Evolutionary conservation across 2,888 invertebrate genomes (phyloP), one percentile per base, ranked within the genome.

Genomic region (Oscheius sp.): DNA sequence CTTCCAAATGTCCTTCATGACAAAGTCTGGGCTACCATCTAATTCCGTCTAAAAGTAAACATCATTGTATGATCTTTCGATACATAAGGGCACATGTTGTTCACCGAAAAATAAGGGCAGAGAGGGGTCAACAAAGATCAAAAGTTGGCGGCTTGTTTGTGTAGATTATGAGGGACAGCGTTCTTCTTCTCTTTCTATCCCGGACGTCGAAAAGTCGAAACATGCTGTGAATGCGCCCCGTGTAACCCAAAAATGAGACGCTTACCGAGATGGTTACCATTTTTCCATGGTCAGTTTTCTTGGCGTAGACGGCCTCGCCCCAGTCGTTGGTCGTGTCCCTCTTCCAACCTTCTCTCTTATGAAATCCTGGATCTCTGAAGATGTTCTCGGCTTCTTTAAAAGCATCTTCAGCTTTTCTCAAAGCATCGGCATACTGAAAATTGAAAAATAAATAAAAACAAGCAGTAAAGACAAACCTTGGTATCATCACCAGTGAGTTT

Each of bases 251-350:
- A 35, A 35, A 35, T 3, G 9, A 35, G 9, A 9, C 35, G 35
- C 73, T 53, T 0, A 76, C 76, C 55, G 75, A 73, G n/a, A 80
- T 75, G n/a, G 77, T 76, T 18, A 80, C 77, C 80, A 80, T 78
- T 45, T 74, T 55, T 45, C 80, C 80, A 1, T 76, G 61, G 13
- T 64, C 64, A 0, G 78, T 80, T 43, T 78, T 66, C 53, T 78
- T 78, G 13, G 77, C 76, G 49, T 64, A 80, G n/a, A 78, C 78
- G 43, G 78, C 70, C 56, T 80, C 80, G 3, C 74, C 77, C 16
- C 76, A 75, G 56, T 77, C 70, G 61, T 74, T 78, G 29, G 66
- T 64, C 58, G 75, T 7, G 7, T 58, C 58, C 23, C 66, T 75
- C 49, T 72, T 76, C 80, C 80, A 80, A 35, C 80, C 80, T 9